These are phyloP conservation scores for Parascotia fuliginaria DNA, from an alignment of 2,888 invertebrate species.

Conservation along the genomic window DNA sequence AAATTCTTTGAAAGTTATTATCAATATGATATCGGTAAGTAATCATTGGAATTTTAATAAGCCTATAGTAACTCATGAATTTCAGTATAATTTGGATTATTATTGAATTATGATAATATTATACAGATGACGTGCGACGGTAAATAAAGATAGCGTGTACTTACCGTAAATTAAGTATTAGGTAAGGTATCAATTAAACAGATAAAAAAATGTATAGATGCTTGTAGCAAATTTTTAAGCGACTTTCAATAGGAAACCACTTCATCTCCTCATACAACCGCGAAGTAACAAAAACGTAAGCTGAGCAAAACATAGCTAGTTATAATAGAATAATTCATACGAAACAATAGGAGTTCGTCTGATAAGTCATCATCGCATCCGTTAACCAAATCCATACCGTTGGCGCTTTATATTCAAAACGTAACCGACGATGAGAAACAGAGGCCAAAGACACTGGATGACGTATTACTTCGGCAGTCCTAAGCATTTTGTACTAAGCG, in stretches of 20 bases:
- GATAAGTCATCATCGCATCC: slow-evolving; percentile 50
- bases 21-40: neutral
- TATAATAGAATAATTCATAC: slow-evolving; percentile 39
- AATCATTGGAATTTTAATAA: neutral
- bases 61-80: neutral
- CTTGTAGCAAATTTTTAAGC: too few species aligned
- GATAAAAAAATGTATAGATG: too few species aligned
- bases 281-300: neutral
- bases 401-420: slow-evolving; percentile 73
- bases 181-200: too few species aligned
- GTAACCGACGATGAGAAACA: slow-evolving; percentile 61
- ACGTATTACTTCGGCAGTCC: slow-evolving; percentile 46
- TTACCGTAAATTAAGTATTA: too few species aligned
- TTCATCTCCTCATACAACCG: neutral
- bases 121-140: too few species aligned
- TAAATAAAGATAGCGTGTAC: too few species aligned
- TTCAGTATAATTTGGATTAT: too few species aligned
- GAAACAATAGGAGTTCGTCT: slow-evolving; percentile 44
- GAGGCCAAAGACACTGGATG: slow-evolving; percentile 61
- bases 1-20: neutral
- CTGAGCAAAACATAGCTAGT: neutral
- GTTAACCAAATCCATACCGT: slow-evolving; percentile 63
- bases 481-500: slow-evolving; percentile 22
- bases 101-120: too few species aligned
- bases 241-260: too few species aligned